A percentile compares a stretch with the other conserved stretches of the same genome.
These are phyloP conservation scores for Esperia sulphurella DNA, from an alignment of 2,888 invertebrate species.

Conservation along the genomic window DNA sequence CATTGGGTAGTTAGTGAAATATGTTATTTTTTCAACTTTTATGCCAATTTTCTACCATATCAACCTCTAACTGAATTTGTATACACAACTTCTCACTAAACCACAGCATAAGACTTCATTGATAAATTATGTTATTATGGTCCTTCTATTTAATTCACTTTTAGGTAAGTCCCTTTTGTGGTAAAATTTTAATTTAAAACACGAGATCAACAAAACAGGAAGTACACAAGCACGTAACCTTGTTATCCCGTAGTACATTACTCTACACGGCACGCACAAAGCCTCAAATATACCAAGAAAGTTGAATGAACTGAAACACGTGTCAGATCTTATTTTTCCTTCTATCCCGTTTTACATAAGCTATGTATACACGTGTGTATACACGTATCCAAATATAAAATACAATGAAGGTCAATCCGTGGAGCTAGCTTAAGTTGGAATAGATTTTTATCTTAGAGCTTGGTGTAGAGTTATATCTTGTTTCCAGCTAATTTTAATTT, in stretches of 20 bases:
- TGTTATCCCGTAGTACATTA: constrained; percentile 4
- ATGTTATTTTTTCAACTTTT: no score
- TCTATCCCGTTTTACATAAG: constrained; percentile 23
- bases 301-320: constrained; percentile 9
- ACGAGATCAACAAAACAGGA: constrained; percentile 1
- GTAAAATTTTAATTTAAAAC: neutral
- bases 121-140: neutral
- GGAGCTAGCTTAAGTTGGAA: neutral
- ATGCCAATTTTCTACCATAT: no score
- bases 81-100: no score
- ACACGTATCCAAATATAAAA: constrained; percentile 32
- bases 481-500: neutral
- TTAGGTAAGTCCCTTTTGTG: neutral
- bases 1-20: no score
- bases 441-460: no score
- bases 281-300: neutral
- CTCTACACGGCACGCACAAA: neutral
- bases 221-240: constrained; percentile 4
- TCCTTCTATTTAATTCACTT: neutral
- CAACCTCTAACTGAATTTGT: no score
- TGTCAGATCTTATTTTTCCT: constrained; percentile 6
- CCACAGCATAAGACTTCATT: no score
- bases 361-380: constrained; percentile 18
- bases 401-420: constrained; percentile 28
- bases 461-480: neutral